A percentile compares a stretch with the other conserved stretches of the same genome.
These are phyloP conservation scores for Pherbina coryleti DNA, from an alignment of 2,888 invertebrate species.

Conservation along the genomic window DNA sequence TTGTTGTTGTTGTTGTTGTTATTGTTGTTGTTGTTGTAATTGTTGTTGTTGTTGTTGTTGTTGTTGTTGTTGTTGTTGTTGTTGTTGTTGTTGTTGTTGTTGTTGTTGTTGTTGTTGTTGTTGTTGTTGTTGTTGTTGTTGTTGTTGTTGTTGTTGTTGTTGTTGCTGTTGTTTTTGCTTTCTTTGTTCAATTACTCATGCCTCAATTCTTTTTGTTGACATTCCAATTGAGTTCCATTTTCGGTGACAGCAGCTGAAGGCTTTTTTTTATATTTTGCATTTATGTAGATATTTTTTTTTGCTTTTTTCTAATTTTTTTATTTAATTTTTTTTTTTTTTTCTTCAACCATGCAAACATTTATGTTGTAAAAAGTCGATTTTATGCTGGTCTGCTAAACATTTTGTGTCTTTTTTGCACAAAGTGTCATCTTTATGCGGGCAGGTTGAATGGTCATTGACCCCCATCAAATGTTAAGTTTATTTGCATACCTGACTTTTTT, in stretches of 20 bases:
- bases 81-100: constrained; percentile 12
- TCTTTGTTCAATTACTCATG: constrained; percentile 29
- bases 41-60: constrained; percentile 8
- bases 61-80: constrained; percentile 17
- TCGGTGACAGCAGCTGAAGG: constrained; percentile 16
- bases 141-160: constrained; percentile 11
- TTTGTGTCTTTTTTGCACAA: background rate
- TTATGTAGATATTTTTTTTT: no score
- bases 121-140: constrained; percentile 18
- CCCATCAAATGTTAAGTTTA: no score
- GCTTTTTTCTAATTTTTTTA: no score
- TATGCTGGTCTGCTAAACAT: background rate
- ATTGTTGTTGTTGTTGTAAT: constrained; percentile 9
- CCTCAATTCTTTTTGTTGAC: constrained; percentile 34
- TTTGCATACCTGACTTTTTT: no score
- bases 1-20: constrained; percentile 18
- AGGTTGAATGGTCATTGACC: no score
- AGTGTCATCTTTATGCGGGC: background rate
- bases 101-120: constrained; percentile 21
- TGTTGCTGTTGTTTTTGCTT: constrained; percentile 18
- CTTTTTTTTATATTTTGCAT: no score
- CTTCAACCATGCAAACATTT: background rate
- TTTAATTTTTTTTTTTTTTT: background rate
- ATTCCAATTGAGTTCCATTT: constrained; percentile 37
- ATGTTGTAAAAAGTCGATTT: background rate